Base-by-base conservation (phyloP, 2,113 vertebrate genomes). In the Solea solea region DNA sequence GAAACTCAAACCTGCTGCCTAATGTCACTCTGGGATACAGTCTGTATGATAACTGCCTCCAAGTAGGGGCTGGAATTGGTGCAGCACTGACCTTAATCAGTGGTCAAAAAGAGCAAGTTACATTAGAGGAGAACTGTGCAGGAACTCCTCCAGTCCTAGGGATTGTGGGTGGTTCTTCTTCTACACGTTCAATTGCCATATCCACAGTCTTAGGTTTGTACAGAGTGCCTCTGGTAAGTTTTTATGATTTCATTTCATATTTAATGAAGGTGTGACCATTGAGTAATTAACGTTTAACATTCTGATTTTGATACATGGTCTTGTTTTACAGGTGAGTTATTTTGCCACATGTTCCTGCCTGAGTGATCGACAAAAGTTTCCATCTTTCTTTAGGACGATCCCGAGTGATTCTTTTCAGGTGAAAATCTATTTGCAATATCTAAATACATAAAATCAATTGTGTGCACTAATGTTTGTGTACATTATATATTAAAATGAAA, bases 161-260 rank as follows among this genome's bases (percentile, higher is more conserved):
- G n/a, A 44, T 59, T 59, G 56, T 93, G 10, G 90, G 91, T 45
- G 90, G 91, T 68, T 72, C 90, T 7, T 83, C 68, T 3, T 91
- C 92, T 2, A 88, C 89, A 40, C 53, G 80, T 39, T 85, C 87
- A 44, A 90, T 93, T 50, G 85, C 90, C 40, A 87, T 90, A 27
- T 90, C 90, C 15, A 68, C 74, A 69, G 84, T 90, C 5, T 64
- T 91, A 69, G 87, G 90, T 15, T 71, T 90, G 58, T 93, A 88
- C 66, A 76, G 71, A 46, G 60, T 93, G 5, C 91, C 91, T 10
- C 77, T 90, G 87, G 91, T 91, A 88, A 63, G 84, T 58, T 66
- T 27, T 49, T 39, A 5, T 13, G 5, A 34, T 34, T 34, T 34
- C 3, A 34, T 34, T 34, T 34, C 34, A 34, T 4, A 34, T 34